A percentile compares a stretch with the other conserved stretches of the same genome.
Evolutionary conservation across 1,140 invertebrate genomes (phyloP).

Genomic region (Copidosoma floridanum): DNA sequence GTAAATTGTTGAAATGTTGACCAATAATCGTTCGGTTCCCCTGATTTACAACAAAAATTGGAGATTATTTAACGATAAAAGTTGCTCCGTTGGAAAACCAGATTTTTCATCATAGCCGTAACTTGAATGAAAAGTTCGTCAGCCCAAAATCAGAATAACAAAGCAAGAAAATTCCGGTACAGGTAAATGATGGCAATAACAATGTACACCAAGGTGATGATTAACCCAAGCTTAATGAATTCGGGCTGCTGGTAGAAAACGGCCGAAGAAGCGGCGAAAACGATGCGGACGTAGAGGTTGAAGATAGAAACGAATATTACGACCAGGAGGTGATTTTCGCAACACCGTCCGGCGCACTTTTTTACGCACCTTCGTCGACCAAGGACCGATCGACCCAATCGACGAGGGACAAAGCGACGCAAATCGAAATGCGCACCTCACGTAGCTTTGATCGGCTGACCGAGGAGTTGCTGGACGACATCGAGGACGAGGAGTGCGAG

Average conservation of each 20-base stretch:
- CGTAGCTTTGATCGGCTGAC: slow-evolving; percentile 25
- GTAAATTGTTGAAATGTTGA: no score
- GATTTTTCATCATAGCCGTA: no score
- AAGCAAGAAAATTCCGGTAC: no score
- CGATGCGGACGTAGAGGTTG: background rate
- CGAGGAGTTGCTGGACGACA: slow-evolving; percentile 29
- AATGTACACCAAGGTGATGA: background rate
- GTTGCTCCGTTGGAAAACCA: no score
- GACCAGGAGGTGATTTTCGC: background rate
- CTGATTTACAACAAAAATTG: no score
- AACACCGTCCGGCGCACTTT: slow-evolving; percentile 5
- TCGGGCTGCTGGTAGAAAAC: background rate
- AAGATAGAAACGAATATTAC: background rate
- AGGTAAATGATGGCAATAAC: background rate
- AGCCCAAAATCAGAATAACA: no score
- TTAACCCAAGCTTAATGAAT: no score
- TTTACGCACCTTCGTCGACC: background rate
- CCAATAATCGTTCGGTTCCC: no score
- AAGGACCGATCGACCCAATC: background rate
- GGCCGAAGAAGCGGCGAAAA: background rate
- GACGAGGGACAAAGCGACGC: slow-evolving; percentile 21
- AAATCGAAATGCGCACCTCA: slow-evolving; percentile 31
- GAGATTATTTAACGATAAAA: no score
- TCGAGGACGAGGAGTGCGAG: background rate
- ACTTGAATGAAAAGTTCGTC: no score